Percentiles rank a stretch among this genome's conserved stretches.
These are phyloP conservation scores for Lampropteryx suffumata DNA, from an alignment of 2,888 invertebrate genomes.

Conservation along the genomic window DNA sequence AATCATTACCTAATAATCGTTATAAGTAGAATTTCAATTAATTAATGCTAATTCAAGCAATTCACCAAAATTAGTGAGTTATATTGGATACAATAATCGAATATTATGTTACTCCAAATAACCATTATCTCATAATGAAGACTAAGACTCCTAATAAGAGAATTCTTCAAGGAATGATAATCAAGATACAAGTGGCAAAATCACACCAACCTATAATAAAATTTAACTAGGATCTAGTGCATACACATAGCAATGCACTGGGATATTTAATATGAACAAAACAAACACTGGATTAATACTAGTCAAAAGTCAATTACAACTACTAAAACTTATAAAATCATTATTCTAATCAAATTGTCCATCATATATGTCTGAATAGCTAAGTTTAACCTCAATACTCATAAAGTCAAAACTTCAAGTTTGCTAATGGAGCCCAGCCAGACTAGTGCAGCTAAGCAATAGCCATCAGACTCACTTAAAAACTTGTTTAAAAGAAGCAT, in stretches of 20 bases:
- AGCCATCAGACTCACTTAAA: conserved; percentile 4
- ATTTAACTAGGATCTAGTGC: conserved; percentile 55
- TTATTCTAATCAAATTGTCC: conserved; percentile 36
- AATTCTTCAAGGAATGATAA: conserved; percentile 65
- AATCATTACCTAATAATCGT: too few species aligned
- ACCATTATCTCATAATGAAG: conserved; percentile 48
- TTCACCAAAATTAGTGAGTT: conserved; percentile 60
- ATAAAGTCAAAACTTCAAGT: neutral
- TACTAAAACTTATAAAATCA: conserved; percentile 38
- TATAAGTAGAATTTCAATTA: conserved; percentile 33
- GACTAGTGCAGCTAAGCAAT: conserved; percentile 3
- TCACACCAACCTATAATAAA: conserved; percentile 38
- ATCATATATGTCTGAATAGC: conserved; percentile 19
- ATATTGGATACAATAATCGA: conserved; percentile 53
- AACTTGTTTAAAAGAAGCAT: conserved; percentile 9
- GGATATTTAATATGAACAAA: conserved; percentile 47
- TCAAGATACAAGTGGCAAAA: conserved; percentile 32
- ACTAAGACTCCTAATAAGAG: conserved; percentile 47
- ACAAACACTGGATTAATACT: conserved; percentile 51
- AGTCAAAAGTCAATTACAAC: conserved; percentile 41
- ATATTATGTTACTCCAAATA: conserved; percentile 46
- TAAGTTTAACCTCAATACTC: conserved; percentile 2
- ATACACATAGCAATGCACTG: conserved; percentile 59
- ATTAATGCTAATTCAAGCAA: conserved; percentile 54
- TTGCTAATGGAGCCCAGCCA: conserved; percentile 35